phyloP scores from a whole-genome alignment of 2,113 vertebrate genomes.

The Euleptes europaea region DNA sequence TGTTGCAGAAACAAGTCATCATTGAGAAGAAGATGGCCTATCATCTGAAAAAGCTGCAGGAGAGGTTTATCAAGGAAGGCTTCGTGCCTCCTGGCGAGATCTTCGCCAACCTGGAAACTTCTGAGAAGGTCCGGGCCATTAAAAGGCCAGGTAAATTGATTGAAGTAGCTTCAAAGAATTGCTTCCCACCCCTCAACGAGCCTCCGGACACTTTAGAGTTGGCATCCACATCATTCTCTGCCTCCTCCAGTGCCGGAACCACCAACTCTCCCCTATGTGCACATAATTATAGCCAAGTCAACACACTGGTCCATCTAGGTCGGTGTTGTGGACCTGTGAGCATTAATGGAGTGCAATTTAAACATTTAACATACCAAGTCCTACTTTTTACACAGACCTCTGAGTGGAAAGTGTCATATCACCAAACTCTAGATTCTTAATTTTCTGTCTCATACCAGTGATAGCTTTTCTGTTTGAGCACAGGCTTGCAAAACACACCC shows the following conservation, averaged over 20 bases:
- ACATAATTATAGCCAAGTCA: too few relatives aligned
- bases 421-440: too few relatives aligned
- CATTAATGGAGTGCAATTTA: too few relatives aligned
- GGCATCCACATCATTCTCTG: background rate
- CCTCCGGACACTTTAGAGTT: background rate
- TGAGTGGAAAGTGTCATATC: too few relatives aligned
- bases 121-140: background rate
- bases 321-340: too few relatives aligned
- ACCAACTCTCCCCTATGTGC: too few relatives aligned
- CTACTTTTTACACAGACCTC: too few relatives aligned
- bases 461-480: background rate
- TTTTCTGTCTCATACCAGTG: too few relatives aligned
- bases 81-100: background rate
- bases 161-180: background rate
- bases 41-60: conserved; percentile 64
- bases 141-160: background rate
- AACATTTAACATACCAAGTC: too few relatives aligned
- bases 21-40: conserved; percentile 69
- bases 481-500: too few relatives aligned
- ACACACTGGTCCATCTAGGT: too few relatives aligned
- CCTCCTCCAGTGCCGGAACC: too few relatives aligned
- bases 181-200: background rate
- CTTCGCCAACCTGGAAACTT: accelerated
- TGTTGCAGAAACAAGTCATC: conserved; percentile 60
- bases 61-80: conserved; percentile 4